These are phyloP conservation scores for Apogon hyalosoma DNA, from an alignment of 2,797 vertebrate species.

Conservation along the genomic window DNA sequence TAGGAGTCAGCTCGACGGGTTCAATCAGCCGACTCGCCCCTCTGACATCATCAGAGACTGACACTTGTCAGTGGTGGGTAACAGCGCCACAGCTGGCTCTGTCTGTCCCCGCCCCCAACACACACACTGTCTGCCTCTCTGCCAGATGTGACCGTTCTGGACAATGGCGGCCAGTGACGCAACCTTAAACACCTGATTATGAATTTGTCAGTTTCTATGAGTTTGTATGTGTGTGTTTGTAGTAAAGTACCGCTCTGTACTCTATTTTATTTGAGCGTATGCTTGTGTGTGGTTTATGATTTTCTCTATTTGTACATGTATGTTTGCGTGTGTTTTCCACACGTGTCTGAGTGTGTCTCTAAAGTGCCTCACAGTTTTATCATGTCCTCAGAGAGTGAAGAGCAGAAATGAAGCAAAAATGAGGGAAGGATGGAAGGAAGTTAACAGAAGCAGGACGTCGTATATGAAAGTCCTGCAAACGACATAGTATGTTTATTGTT, in stretches of 20 bases:
- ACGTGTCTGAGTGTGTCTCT: constrained; percentile 95
- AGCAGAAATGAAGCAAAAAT: constrained; percentile 54
- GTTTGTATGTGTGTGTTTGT: constrained; percentile 80
- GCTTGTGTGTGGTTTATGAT: constrained; percentile 73
- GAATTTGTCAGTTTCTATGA: constrained; percentile 70
- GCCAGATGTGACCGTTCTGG: constrained; percentile 69
- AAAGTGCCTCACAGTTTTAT: constrained; percentile 99
- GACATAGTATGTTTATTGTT: constrained; percentile 60
- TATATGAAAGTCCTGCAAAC: constrained; percentile 53
- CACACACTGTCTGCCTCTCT: constrained; percentile 68
- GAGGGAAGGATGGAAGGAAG: constrained; percentile 39
- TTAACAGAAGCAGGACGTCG: constrained; percentile 55
- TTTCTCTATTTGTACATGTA: constrained; percentile 64
- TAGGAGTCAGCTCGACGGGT: constrained; percentile 80
- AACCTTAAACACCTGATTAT: constrained; percentile 74
- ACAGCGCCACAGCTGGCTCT: constrained; percentile 65
- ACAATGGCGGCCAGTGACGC: constrained; percentile 81
- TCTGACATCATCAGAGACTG: constrained; percentile 71
- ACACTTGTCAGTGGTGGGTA: constrained; percentile 68
- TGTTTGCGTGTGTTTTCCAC: constrained; percentile 81
- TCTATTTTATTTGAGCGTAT: constrained; percentile 71
- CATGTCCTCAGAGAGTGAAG: constrained; percentile 90
- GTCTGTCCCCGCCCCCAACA: constrained; percentile 69
- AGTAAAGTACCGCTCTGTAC: constrained; percentile 74
- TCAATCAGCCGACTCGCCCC: constrained; percentile 65